Conservation (phyloP, 2,888 invertebrate species). For the Clostera curtula region DNA sequence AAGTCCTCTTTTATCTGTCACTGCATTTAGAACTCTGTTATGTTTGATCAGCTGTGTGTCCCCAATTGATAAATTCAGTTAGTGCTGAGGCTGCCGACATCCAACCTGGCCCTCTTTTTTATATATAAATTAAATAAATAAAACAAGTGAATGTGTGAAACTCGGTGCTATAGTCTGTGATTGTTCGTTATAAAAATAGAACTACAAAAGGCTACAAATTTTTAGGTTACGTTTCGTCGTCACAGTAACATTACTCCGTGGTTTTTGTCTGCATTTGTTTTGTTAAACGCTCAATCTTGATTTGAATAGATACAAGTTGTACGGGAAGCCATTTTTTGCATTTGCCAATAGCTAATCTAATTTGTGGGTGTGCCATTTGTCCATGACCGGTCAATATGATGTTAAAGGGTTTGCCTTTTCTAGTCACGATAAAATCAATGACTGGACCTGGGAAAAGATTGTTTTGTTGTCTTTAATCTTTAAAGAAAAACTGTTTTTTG, state of each 20-base stretch:
- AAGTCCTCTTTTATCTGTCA: conserved; percentile 39
- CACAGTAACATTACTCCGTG: conserved; percentile 14
- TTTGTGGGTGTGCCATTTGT: conserved; percentile 21
- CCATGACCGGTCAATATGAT: conserved; percentile 28
- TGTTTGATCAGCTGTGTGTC: conserved; percentile 67
- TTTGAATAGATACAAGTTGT: conserved; percentile 13
- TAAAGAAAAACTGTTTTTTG: too few species aligned
- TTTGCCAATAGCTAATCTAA: conserved; percentile 7
- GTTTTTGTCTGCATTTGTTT: conserved; percentile 33
- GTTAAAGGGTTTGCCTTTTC: conserved; percentile 16
- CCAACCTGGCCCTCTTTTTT: conserved; percentile 33
- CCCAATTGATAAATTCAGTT: conserved; percentile 69
- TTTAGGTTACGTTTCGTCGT: conserved; percentile 15
- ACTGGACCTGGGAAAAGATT: too few species aligned
- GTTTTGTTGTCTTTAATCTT: too few species aligned
- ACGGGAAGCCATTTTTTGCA: conserved; percentile 25
- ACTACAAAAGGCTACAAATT: conserved; percentile 14
- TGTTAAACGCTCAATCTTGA: conserved; percentile 18
- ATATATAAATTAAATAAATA: conserved; percentile 16
- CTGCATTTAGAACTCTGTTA: conserved; percentile 41
- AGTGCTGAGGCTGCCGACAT: conserved; percentile 47
- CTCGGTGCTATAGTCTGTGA: conserved; percentile 23
- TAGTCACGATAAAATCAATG: conserved; percentile 1
- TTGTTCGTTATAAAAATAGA: conserved; percentile 13
- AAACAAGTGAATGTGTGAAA: conserved; percentile 14